Evolutionary conservation across 2,888 invertebrate species (phyloP).

Genomic region (Ephialtes manifestator): DNA sequence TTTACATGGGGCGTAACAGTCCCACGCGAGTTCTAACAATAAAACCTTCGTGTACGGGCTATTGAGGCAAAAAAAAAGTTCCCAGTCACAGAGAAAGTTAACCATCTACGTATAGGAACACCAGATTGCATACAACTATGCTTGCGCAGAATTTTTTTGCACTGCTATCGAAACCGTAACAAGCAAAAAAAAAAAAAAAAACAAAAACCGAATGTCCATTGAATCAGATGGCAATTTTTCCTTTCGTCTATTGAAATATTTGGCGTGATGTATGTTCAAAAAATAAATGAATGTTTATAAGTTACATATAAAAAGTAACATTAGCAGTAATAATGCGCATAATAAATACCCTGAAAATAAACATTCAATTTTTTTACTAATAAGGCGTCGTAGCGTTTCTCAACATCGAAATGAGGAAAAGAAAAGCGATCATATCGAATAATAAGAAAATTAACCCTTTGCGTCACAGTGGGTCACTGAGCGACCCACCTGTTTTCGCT

Average conservation of each 20-base stretch:
- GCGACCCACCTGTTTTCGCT: too few relatives aligned
- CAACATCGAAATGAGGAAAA: too few relatives aligned
- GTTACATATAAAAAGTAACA: not conserved
- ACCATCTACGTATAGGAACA: not conserved
- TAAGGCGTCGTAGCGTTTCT: not conserved
- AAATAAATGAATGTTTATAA: not conserved
- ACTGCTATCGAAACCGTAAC: not conserved
- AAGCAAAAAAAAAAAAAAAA: not conserved
- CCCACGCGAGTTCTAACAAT: slow-evolving; percentile 29
- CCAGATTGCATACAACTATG: not conserved
- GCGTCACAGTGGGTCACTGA: too few relatives aligned
- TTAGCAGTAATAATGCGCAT: not conserved
- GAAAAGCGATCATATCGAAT: too few relatives aligned
- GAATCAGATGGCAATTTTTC: not conserved
- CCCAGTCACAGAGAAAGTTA: slow-evolving; percentile 12
- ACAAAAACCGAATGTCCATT: not conserved
- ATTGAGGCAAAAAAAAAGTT: slow-evolving; percentile 12
- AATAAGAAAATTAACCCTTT: too few relatives aligned
- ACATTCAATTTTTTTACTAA: not conserved
- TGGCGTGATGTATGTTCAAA: not conserved
- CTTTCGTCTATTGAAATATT: not conserved
- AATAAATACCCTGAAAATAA: not conserved
- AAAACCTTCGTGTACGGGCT: slow-evolving; percentile 20
- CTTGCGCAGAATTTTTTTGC: not conserved
- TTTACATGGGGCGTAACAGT: slow-evolving; percentile 16